A percentile compares a stretch with the other conserved stretches of the same genome.
phyloP scores from a whole-genome alignment of 2,113 vertebrate genomes.

The Gymnobelideus leadbeateri region DNA sequence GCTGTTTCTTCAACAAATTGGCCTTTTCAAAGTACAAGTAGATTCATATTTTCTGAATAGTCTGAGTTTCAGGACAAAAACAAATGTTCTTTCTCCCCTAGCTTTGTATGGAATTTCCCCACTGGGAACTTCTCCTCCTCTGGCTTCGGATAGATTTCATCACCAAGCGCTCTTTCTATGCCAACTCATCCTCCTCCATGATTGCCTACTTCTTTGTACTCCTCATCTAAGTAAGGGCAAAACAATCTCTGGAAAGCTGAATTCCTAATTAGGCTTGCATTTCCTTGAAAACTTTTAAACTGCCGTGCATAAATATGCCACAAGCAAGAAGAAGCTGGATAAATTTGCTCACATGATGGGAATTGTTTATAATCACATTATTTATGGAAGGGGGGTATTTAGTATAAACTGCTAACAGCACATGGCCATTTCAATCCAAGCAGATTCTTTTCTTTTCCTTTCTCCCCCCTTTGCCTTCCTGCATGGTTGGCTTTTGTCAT shows the following conservation, averaged over 20 bases:
- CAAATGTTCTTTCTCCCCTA: conserved; percentile 17
- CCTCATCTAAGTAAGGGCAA: conserved; percentile 58
- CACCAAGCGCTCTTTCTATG: conserved; percentile 9
- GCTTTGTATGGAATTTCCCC: not conserved
- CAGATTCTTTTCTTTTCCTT: conserved; percentile 44
- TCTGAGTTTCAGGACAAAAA: not conserved
- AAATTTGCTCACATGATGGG: conserved; percentile 41
- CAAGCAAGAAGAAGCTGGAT: conserved; percentile 48
- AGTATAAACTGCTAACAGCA: not conserved
- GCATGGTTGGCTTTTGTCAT: not conserved
- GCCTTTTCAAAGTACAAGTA: not conserved
- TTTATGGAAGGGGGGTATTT: conserved; percentile 38
- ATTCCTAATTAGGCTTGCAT: conserved; percentile 55
- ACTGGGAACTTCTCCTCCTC: not conserved
- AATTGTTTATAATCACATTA: conserved; percentile 60
- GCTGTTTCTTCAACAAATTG: conserved; percentile 28
- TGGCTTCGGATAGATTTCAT: not conserved
- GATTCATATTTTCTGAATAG: conserved; percentile 25
- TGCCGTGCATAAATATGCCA: conserved; percentile 74
- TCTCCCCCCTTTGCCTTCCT: conserved; percentile 38
- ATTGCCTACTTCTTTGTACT: conserved; percentile 62
- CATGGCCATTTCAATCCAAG: not conserved
- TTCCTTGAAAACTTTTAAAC: conserved; percentile 69
- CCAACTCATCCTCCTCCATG: conserved; percentile 61
- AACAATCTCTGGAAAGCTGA: conserved; percentile 72